Evolutionary conservation across 2,113 vertebrate genomes (phyloP).

Genomic region (Crocuta crocuta): DNA sequence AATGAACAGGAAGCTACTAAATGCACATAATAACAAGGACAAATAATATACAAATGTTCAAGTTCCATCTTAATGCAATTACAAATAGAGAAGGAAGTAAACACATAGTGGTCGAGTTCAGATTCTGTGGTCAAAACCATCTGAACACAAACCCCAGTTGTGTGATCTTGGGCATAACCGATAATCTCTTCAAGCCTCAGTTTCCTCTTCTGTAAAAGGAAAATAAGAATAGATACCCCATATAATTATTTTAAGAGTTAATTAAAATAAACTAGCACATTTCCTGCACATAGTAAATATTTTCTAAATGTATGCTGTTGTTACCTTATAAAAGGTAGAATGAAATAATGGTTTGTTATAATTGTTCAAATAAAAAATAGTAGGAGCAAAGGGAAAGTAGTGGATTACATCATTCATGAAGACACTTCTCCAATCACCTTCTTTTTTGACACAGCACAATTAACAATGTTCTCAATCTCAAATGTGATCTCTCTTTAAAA

Average conservation of each 20-base stretch:
- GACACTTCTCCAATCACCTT: not conserved
- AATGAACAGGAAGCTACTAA: not conserved
- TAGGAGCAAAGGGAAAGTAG: not conserved
- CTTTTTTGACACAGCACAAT: not conserved
- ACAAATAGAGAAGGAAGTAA: not conserved
- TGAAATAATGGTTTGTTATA: not conserved
- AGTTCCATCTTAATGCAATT: not conserved
- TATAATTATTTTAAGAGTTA: not conserved
- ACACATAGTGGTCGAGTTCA: not conserved
- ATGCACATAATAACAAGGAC: not conserved
- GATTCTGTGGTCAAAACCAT: not conserved
- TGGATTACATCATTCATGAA: not conserved
- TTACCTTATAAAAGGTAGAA: not conserved
- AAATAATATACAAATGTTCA: not conserved
- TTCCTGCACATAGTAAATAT: not conserved
- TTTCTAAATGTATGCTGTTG: not conserved
- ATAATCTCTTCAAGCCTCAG: not conserved
- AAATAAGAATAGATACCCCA: not conserved
- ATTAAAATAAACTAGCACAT: constrained; percentile 37
- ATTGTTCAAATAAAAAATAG: constrained; percentile 5
- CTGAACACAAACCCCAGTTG: not conserved
- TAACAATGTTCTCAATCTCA: not conserved
- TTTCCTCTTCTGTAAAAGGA: constrained; percentile 24
- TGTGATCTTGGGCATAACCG: not conserved
- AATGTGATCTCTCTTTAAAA: not conserved